Conservation (phyloP, 2,113 vertebrate species). For the Gasterosteus aculeatus region DNA sequence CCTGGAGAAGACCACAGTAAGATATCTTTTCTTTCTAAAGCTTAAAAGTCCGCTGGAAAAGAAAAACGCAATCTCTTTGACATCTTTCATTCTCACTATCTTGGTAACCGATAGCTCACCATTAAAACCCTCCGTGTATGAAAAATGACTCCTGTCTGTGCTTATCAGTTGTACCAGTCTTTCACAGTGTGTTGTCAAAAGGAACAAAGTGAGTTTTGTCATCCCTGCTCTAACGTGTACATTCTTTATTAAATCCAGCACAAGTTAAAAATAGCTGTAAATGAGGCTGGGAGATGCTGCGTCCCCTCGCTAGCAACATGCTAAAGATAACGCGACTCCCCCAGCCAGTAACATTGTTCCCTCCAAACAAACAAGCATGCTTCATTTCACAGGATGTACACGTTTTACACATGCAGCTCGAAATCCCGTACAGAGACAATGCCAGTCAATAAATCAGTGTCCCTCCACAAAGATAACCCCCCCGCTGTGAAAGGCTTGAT, state of each 20-base stretch:
- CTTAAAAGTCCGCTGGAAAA: slow-evolving; percentile 17
- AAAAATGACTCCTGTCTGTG: slow-evolving; percentile 18
- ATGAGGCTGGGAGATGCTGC: slow-evolving; percentile 53
- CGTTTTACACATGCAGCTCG: slow-evolving; percentile 55
- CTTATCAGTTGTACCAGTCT: slow-evolving; percentile 23
- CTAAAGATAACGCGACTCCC: slow-evolving; percentile 58
- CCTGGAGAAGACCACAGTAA: slow-evolving; percentile 99
- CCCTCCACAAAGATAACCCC: slow-evolving; percentile 41
- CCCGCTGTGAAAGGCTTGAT: slow-evolving; percentile 31
- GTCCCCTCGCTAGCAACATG: slow-evolving; percentile 46
- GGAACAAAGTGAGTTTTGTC: slow-evolving; percentile 59
- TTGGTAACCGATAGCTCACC: slow-evolving; percentile 31
- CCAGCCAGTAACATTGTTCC: slow-evolving; percentile 48
- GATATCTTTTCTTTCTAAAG: slow-evolving; percentile 19
- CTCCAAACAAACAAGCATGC: slow-evolving; percentile 57
- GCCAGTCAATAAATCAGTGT: slow-evolving; percentile 48
- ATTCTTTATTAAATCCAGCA: slow-evolving; percentile 56
- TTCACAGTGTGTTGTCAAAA: slow-evolving; percentile 50
- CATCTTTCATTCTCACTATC: slow-evolving; percentile 25
- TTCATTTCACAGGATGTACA: slow-evolving; percentile 49
- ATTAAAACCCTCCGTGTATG: slow-evolving; percentile 8
- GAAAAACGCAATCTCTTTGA: slow-evolving; percentile 19
- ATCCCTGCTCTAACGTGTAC: slow-evolving; percentile 50
- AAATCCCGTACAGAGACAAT: slow-evolving; percentile 26
- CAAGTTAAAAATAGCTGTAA: slow-evolving; percentile 68